Base-by-base conservation (phyloP, 2,113 vertebrate genomes). In the Hystrix brachyura region DNA sequence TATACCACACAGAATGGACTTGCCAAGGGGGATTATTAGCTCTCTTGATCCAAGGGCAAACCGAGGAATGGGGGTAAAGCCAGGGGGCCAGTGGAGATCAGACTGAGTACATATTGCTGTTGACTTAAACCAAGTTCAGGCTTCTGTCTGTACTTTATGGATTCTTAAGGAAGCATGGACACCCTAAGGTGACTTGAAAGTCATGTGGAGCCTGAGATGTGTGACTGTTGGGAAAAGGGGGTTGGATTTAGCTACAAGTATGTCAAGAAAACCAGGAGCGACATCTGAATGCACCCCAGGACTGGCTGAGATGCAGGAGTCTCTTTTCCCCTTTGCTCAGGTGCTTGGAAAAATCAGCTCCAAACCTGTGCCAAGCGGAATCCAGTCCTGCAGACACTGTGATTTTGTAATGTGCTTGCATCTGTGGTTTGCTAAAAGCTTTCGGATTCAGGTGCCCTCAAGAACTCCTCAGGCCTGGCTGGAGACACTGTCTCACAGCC, bases 371-470 rank as follows among this genome's bases (percentile, higher is more conserved):
- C 76, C 84, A 80, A 53, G 92, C 43, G 32, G 38, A 71, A 87
- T 9, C 38, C 74, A 78, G 78, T 27, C 69, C 92, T 82, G 71
- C 85, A 74, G 69, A 94, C 69, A 25, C 83, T n/a, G n/a, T 72
- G 85, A 62, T 85, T 95, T 92, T 83, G 32, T 80, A 86, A 43
- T 95, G 92, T 94, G 92, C 95, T 95, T 91, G 71, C 78, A 72
- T 90, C 88, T 94, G 76, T 81, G 34, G 59, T 95, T 95, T 89
- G 55, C 80, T 93, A 72, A 91, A 93, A 87, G 93, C 90, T 95
- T 87, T 84, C 18, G 0, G 62, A 78, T 92, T 94, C 71, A 38
- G 72, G 78, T 72, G 57, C 82, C 91, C 84, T 79, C 48, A 23
- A 69, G 79, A 88, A 93, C 91, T 89, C 69, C 90, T 83, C 53